Evolutionary conservation across 2,113 vertebrate species (phyloP).

Genomic region (Meles meles): DNA sequence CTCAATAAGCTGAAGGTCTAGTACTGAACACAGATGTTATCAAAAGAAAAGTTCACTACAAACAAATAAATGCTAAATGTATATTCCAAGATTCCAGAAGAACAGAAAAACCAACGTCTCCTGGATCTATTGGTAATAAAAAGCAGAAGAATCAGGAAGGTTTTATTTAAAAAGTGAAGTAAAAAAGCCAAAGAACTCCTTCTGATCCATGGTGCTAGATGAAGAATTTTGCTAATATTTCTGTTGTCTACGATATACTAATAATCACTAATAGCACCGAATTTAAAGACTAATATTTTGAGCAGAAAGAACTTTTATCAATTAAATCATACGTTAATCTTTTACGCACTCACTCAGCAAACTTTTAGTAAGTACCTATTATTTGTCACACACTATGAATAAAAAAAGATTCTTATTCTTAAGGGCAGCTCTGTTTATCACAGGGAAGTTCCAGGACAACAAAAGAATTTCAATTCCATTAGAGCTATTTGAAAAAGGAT

Average conservation of each 20-base stretch:
- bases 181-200: background rate
- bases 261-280: background rate
- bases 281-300: background rate
- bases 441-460: background rate
- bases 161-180: background rate
- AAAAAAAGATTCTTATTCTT: constrained; percentile 32
- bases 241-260: background rate
- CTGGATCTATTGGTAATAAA: background rate
- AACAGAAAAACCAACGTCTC: background rate
- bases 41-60: background rate
- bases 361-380: background rate
- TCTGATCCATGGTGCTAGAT: background rate
- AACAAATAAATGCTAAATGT: background rate
- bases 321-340: background rate
- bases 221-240: background rate
- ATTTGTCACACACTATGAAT: background rate
- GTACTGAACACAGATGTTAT: background rate
- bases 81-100: background rate
- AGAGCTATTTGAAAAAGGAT: background rate
- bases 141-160: background rate
- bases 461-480: background rate
- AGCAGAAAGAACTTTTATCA: background rate
- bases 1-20: background rate
- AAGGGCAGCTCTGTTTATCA: background rate
- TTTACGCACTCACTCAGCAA: background rate